Base-by-base conservation (phyloP, 2,113 vertebrate genomes). In the Urocitellus parryii region DNA sequence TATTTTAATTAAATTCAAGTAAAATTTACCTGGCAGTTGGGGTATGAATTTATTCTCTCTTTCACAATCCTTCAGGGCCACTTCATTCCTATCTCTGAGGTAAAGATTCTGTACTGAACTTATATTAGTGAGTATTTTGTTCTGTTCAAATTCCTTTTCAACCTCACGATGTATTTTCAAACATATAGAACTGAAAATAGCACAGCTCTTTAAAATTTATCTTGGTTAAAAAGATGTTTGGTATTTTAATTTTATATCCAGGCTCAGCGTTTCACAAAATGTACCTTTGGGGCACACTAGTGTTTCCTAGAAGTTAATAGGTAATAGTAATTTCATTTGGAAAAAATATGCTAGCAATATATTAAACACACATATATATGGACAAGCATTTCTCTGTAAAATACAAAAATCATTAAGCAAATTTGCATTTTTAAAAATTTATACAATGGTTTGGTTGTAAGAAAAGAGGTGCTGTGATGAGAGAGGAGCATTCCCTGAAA, bases 1-100 rank as follows among this genome's bases (percentile, higher is more conserved):
- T 61, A 25, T 85, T 82, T 92, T 61, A 89, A 95, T 87, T 85
- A 96, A 95, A 83, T 85, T 51, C 74, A 22, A 89, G 45, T 86
- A 87, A 81, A 90, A 92, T 90, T 77, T 76, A 17, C 37, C 45
- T 51, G 86, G 42, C 39, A 79, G 9, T 48, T 88, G 87, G 39
- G 34, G 14, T 79, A 17, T 94, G 70, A 93, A 79, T 96, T 90
- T 92, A 63, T 37, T 72, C 20, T 56, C 0, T 74, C 27, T 18
- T 32, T 90, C 39, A 27, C 74, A 37, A 12, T 68, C 18, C 39
- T 91, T 88, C 16, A 78, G 5, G n/a, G 32, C 9, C 72, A 76
- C 65, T 76, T 95, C 88, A 90, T 63, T 78, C 25, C 53, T 14
- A 92, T 51, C 27, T 74, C 89, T 63, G 78, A 91, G 53, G 34